Percentiles rank a stretch among this genome's conserved stretches.
phyloP scores from a whole-genome alignment of 2,113 vertebrate genomes.

The Mustela lutreola region DNA sequence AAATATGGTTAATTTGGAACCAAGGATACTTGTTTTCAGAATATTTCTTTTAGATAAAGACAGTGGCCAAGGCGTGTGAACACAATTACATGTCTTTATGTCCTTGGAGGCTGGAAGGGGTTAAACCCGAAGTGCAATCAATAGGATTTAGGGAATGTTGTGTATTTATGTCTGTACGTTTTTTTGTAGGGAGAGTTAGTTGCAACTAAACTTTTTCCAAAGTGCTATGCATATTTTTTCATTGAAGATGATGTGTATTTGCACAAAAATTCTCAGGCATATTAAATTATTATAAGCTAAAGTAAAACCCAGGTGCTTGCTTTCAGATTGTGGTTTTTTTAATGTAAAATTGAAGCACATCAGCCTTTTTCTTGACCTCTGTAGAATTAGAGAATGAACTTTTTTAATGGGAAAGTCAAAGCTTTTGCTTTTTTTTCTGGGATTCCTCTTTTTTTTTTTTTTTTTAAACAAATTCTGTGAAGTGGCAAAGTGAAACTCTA shows the following conservation, averaged over 20 bases:
- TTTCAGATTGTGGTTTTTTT: constrained; percentile 74
- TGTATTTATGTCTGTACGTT: constrained; percentile 60
- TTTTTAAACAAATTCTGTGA: neutral
- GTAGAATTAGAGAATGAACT: constrained; percentile 40
- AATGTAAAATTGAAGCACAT: constrained; percentile 38
- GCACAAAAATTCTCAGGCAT: constrained; percentile 85
- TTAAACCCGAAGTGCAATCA: constrained; percentile 80
- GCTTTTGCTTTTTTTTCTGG: constrained; percentile 53
- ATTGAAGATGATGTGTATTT: constrained; percentile 80
- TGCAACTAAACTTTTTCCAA: constrained; percentile 70
- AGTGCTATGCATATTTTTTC: constrained; percentile 80
- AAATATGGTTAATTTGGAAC: constrained; percentile 44
- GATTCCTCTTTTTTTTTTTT: neutral
- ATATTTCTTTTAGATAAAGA: constrained; percentile 68
- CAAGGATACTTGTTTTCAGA: constrained; percentile 57
- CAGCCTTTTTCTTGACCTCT: constrained; percentile 53
- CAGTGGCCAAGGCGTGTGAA: constrained; percentile 67
- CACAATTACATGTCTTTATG: constrained; percentile 73
- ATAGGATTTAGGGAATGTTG: constrained; percentile 73
- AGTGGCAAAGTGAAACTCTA: neutral
- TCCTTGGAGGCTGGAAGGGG: constrained; percentile 67
- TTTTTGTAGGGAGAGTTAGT: constrained; percentile 68
- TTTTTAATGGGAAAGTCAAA: constrained; percentile 9
- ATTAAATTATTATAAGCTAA: constrained; percentile 80
- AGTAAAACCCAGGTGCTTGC: constrained; percentile 82